A percentile compares a stretch with the other conserved stretches of the same genome.
Evolutionary conservation across 2,888 invertebrate species (phyloP).

Genomic region (Exocentrus adspersus): DNA sequence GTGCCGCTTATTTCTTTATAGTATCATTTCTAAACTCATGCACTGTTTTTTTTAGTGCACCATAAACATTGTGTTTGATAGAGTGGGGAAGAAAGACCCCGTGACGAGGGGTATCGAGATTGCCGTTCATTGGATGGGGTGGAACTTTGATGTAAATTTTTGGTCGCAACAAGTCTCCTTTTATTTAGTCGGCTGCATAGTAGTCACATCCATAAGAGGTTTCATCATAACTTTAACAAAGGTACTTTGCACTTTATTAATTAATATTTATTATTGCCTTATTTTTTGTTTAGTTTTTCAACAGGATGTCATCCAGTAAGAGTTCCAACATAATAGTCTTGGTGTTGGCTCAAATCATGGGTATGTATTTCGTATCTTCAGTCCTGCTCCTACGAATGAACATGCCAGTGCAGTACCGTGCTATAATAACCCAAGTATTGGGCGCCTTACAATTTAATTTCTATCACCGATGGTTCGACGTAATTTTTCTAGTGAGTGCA

Average conservation of each 20-base stretch:
- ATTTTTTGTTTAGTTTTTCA: constrained; percentile 87
- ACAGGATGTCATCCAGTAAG: constrained; percentile 98
- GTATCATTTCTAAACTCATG: no score
- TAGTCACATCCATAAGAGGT: constrained; percentile 96
- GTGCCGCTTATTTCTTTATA: no score
- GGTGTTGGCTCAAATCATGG: constrained; percentile 98
- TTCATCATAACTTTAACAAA: constrained; percentile 96
- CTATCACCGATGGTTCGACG: constrained; percentile 99
- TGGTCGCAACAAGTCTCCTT: constrained; percentile 99
- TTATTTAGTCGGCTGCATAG: constrained; percentile 95
- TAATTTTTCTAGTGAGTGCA: constrained; percentile 97
- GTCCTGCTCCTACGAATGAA: constrained; percentile 99
- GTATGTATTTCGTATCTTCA: constrained; percentile 99
- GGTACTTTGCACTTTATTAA: constrained; percentile 72
- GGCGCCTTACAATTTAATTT: constrained; percentile 99
- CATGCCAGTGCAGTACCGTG: constrained; percentile 97
- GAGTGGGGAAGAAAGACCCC: constrained; percentile 98
- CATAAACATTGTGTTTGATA: constrained; percentile 98
- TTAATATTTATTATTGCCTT: not conserved
- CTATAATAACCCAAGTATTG: constrained; percentile 90
- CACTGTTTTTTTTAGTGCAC: constrained; percentile 82
- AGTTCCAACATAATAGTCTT: constrained; percentile 98
- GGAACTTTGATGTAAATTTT: constrained; percentile 95
- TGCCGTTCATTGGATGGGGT: constrained; percentile 95
- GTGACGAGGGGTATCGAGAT: constrained; percentile 97